Evolutionary conservation across 1,140 invertebrate species (phyloP), one percentile per base, ranked within the genome.

Genomic region (Panagrolaimus sp.): DNA sequence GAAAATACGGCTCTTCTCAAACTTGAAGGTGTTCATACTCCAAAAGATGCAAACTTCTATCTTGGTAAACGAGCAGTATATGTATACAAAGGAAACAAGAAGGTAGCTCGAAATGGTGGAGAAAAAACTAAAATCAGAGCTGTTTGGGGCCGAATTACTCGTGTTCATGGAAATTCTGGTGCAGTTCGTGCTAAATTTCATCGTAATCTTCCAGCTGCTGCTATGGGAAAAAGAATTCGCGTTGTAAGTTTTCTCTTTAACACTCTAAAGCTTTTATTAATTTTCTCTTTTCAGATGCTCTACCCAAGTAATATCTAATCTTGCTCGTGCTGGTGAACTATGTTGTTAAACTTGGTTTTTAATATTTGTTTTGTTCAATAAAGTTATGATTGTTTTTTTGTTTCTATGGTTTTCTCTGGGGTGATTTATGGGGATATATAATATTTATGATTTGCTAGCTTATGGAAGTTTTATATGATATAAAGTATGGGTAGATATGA

Each of bases 101-200:
- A 69, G 44, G 89, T 89, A 71, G 90, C 92, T 79, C 91, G 92
- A 71, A 91, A 91, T 58, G 88, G 88, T 63, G 88, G 89, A 78
- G 88, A 88, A 62, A 93, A 93, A 85, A 87, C 85, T 69, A 85
- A 85, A 63, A 87, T 97, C 71, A 89, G 96, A 65, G 93, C 94
- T n/a, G 96, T 99, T 84, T 99, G 96, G 96, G 96, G 96, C 65
- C 97, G 97, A 86, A 91, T 99, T 32, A 97, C 94, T 5, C 88
- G 94, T 73, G 88, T 92, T n/a, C 96, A 99, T 86, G 96, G 96
- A 73, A 94, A 91, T 84, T 90, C 90, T 78, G 96, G 96, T 75
- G 89, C 90, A 48, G 94, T 99, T 0, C 88, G 96, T 77, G 96
- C 96, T 17, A 96, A 96, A 83, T 99, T 99, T 88, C 90, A 89